These are phyloP conservation scores for Delia radicum DNA, from an alignment of 1,140 invertebrate genomes.

Conservation along the genomic window DNA sequence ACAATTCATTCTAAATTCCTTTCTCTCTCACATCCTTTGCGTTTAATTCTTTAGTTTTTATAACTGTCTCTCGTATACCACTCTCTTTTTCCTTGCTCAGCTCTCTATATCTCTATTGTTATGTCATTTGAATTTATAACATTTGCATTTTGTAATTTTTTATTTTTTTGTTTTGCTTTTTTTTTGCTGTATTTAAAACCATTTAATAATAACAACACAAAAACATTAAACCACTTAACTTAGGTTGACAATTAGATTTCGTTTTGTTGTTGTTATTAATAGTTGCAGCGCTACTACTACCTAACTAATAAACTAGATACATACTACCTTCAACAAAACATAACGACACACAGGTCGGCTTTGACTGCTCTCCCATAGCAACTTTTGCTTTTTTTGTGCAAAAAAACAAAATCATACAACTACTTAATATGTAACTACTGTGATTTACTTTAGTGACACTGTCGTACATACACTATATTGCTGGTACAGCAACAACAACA, in stretches of 20 bases:
- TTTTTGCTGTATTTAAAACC: background rate
- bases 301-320: conserved; percentile 6
- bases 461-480: conserved; percentile 6
- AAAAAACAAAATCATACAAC: background rate
- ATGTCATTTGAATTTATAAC: background rate
- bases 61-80: too few species aligned
- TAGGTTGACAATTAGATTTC: conserved; percentile 12
- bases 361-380: background rate
- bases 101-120: background rate
- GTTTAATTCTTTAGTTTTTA: too few species aligned
- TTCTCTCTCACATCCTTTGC: background rate
- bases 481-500: background rate
- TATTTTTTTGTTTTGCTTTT: background rate
- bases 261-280: background rate
- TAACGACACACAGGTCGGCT: background rate
- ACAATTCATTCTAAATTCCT: background rate
- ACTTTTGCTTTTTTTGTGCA: background rate
- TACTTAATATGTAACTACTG: conserved; percentile 1
- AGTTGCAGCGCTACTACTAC: conserved; percentile 3
- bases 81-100: too few species aligned
- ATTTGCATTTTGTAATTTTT: background rate
- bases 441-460: conserved; percentile 12
- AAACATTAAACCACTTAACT: conserved; percentile 19
- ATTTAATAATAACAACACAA: conserved; percentile 18
- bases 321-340: background rate